These are phyloP conservation scores for Drosophila siamana DNA, from an alignment of 2,888 invertebrate genomes.

Conservation along the genomic window DNA sequence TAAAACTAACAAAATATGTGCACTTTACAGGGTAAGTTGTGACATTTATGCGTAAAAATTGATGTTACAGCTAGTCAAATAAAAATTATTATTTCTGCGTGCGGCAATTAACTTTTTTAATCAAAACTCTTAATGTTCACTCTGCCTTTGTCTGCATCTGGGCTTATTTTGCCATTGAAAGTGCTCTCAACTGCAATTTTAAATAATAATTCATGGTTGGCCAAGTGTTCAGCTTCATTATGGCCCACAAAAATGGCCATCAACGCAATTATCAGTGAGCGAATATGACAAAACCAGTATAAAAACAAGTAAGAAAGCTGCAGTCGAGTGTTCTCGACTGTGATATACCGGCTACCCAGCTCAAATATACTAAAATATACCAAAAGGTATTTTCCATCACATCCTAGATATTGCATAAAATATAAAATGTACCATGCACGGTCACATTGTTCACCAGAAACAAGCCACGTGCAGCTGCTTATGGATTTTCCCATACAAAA, in stretches of 20 bases:
- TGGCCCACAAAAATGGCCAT: slow-evolving; percentile 51
- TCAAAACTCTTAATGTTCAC: slow-evolving; percentile 43
- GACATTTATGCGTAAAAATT: slow-evolving; percentile 6
- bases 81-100: slow-evolving; percentile 31
- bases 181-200: slow-evolving; percentile 52
- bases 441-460: too few relatives aligned
- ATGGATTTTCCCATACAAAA: too few relatives aligned
- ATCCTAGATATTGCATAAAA: too few relatives aligned
- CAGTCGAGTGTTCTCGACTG: too few relatives aligned
- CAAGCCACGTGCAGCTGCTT: too few relatives aligned
- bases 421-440: too few relatives aligned
- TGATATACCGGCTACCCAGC: too few relatives aligned
- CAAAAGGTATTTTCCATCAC: too few relatives aligned
- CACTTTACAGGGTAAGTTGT: slow-evolving; percentile 17
- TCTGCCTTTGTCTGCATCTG: background rate
- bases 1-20: background rate
- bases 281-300: slow-evolving; percentile 55
- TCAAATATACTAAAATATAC: too few relatives aligned
- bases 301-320: background rate
- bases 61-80: slow-evolving; percentile 30
- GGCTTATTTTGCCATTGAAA: slow-evolving; percentile 21
- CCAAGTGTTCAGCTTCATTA: slow-evolving; percentile 57
- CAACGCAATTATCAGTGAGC: slow-evolving; percentile 51
- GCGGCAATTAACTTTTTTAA: slow-evolving; percentile 62
- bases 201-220: slow-evolving; percentile 60